Evolutionary conservation across 2,113 vertebrate species (phyloP), one percentile per base, ranked within the genome.

Genomic region (Brachyistius frenatus): DNA sequence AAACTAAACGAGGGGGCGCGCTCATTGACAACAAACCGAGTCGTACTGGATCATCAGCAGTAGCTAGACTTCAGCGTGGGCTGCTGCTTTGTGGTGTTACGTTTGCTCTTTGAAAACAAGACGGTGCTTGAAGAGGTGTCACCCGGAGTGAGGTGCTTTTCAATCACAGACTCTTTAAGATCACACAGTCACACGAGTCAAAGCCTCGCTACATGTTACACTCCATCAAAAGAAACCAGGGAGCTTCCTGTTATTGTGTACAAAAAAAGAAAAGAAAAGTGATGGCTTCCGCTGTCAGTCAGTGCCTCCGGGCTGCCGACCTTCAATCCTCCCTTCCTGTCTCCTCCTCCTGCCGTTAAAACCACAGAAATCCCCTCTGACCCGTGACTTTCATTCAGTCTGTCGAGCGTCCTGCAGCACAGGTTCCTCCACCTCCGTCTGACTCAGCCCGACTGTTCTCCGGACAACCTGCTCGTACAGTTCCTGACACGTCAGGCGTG

Each of bases 401-500:
- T 81, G 74, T 53, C 10, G n/a, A 57, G 37, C 0, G 39, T 47
- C 73, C 78, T 67, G 89, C 30, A 60, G 71, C 72, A 71, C 91
- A 85, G 89, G 91, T 93, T 93, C 33, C 61, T 80, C 89, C 84
- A 76, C 85, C 77, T 88, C 7, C 5, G 0, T 53, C 66, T 76
- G 80, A 84, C 75, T 85, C 85, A 65, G 36, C 47, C 13, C 41
- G 5, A 37, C 55, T 52, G 33, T 62, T 85, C 11, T 71, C 16
- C n/a, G 37, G 53, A 7, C 63, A 69, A 79, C 84, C 56, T 66
- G 86, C 56, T 64, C 1, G 5, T 55, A 14, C 85, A 76, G 74
- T 82, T 89, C 55, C 39, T 7, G 54, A 7, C 56, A 50, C 1
- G 60, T 54, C 35, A 37, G 61, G 33, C 36, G 5, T 5, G 16